Evolutionary conservation across 2,113 vertebrate genomes (phyloP), one percentile per base, ranked within the genome.

Genomic region (Gasterosteus aculeatus): DNA sequence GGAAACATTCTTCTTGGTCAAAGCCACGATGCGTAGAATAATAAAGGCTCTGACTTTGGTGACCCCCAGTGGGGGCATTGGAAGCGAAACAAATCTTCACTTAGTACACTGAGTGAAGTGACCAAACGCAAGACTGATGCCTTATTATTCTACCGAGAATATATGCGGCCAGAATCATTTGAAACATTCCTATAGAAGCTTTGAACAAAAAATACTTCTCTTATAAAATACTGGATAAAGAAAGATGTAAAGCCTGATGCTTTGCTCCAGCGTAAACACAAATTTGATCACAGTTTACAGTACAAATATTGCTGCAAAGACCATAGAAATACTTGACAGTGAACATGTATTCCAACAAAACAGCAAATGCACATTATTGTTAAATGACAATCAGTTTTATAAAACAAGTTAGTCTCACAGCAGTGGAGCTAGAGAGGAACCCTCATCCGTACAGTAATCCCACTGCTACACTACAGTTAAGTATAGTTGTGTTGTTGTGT

Each of bases 401-500:
- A n/a, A 47, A n/a, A 68, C 44, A 41, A 15, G 10, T 46, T 61
- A 39, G 49, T 26, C 33, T 51, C 26, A 46, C 12, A 39, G 22
- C 41, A 4, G 7, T 15, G 57, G 1, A 31, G 4, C 33, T 59
- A 51, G 29, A 63, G 35, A 54, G 33, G 29, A 68, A 62, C 49
- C 59, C 29, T 33, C 64, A 68, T 71, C 63, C 60, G 67, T 72
- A 70, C 33, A 70, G 69, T 63, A 72, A 75, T 51, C 68, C 60
- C 14, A 44, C 59, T 51, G 46, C 78, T 49, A 42, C 79, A 57
- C 84, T 84, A 70, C 74, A 80, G 83, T 84, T 66, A 71, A 81
- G 80, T 78, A 62, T 4, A 47, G 64, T 75, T 78, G 49, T 80
- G 69, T 66, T 64, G 51, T 74, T 72, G 62, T 83, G 67, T 64